Conservation (phyloP, 2,888 invertebrate species). For the Halocaridina rubra region DNA sequence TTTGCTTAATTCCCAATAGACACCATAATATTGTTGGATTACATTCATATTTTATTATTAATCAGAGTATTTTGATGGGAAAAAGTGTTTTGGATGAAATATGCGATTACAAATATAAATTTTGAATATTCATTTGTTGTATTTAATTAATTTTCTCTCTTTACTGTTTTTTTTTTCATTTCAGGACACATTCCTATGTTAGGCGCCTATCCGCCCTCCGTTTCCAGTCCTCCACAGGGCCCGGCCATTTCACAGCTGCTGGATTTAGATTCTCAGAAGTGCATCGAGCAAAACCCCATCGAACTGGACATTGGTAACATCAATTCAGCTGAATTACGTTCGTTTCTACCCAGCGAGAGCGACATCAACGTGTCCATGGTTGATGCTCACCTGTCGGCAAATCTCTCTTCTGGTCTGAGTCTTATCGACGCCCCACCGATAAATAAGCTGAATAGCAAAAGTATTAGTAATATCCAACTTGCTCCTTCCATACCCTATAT, state of each 20-base stretch:
- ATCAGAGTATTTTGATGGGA: no score
- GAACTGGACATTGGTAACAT: constrained; percentile 59
- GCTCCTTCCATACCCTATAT: constrained; percentile 12
- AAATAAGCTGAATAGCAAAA: constrained; percentile 30
- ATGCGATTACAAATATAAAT: no score
- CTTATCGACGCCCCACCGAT: constrained; percentile 47
- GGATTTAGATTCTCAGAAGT: constrained; percentile 56
- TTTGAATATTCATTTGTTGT: no score
- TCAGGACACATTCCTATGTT: no score
- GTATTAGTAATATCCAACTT: neutral
- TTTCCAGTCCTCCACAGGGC: neutral
- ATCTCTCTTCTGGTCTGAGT: constrained; percentile 54
- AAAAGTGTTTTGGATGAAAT: no score
- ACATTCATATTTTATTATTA: no score
- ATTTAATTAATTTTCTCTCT: no score
- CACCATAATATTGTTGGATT: no score
- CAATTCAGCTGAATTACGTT: constrained; percentile 58
- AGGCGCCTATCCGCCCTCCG: neutral
- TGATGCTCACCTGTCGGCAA: constrained; percentile 56
- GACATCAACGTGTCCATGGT: constrained; percentile 53
- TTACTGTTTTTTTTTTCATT: no score
- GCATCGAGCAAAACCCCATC: constrained; percentile 46
- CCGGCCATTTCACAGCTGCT: constrained; percentile 51
- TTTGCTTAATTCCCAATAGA: no score
- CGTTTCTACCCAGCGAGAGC: constrained; percentile 28